These are phyloP conservation scores for Cynaeus angustus DNA, from an alignment of 2,888 invertebrate genomes.

Conservation along the genomic window DNA sequence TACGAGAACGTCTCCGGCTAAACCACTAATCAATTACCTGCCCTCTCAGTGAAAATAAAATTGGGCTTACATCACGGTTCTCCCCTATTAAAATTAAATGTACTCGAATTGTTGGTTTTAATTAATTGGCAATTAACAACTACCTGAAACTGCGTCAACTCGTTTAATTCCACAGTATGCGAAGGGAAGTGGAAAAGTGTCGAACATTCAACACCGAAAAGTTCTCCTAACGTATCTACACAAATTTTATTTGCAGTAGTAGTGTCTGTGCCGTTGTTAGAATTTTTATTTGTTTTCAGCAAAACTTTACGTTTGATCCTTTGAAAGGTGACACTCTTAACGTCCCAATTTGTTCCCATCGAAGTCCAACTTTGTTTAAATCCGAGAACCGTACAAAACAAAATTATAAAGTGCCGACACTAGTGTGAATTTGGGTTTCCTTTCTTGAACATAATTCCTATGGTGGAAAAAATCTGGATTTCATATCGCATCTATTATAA, in stretches of 20 bases:
- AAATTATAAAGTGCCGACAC: constrained; percentile 58
- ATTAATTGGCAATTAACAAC: not conserved
- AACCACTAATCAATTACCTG: not conserved
- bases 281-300: constrained; percentile 53
- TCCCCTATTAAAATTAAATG: not conserved
- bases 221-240: constrained; percentile 35
- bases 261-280: constrained; percentile 45
- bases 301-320: constrained; percentile 54
- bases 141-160: not conserved
- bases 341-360: constrained; percentile 40
- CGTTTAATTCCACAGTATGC: not conserved
- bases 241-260: constrained; percentile 52
- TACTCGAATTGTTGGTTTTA: not conserved
- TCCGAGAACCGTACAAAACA: constrained; percentile 57
- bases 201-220: constrained; percentile 10
- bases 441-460: constrained; percentile 36
- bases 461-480: constrained; percentile 2
- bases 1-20: too few relatives aligned
- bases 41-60: not conserved
- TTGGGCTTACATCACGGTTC: not conserved
- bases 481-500: not conserved
- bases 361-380: constrained; percentile 52
- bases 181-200: not conserved
- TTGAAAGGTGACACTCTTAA: constrained; percentile 52
- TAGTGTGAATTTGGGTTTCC: constrained; percentile 37